Evolutionary conservation across 2,888 invertebrate genomes (phyloP), one percentile per base, ranked within the genome.

Genomic region (Serrognathus titanus): DNA sequence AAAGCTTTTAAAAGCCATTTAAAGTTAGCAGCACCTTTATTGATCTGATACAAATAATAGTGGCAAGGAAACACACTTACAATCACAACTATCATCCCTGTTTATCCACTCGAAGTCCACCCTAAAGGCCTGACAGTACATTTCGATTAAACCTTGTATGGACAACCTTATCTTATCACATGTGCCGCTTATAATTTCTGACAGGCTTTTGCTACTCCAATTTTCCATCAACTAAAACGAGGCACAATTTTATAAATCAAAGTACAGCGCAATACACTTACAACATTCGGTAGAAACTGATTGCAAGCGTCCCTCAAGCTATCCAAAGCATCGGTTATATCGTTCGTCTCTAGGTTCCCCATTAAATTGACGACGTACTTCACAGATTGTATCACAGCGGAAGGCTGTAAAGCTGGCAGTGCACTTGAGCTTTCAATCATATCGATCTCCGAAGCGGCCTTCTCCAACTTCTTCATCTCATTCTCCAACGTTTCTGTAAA

Each of bases 341-440:
- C 94, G 40, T 90, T 78, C 0, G 95, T 96, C 77, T 97, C 95
- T 1, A 97, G 86, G 52, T 89, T 89, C 12, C 93, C 94, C 65
- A 97, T 86, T 12, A 94, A 79, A 31, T 94, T 89, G 71, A 95
- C 94, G 38, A 97, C 88, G 0, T 94, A 94, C 78, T 97, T 97
- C 1, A 96, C 92, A 0, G 94, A 90, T 75, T 97, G 96, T 45
- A 89, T 85, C 46, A 95, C 89, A 3, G 89, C 84, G n/a, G 83
- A 83, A 20, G 87, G 83, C 67, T 86, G 86, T 12, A 88, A 65
- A 37, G 78, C 74, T 5, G 76, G 74, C 61, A 70, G 70, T 39
- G 68, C 62, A 58, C 62, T 66, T 41, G 70, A 65, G 64, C 82
- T 57, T 78, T 79, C 66, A 51, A 57, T 67, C 39, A 65, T 65